Base-by-base conservation (phyloP, 2,888 invertebrate genomes). In the Drosophila tripunctata region DNA sequence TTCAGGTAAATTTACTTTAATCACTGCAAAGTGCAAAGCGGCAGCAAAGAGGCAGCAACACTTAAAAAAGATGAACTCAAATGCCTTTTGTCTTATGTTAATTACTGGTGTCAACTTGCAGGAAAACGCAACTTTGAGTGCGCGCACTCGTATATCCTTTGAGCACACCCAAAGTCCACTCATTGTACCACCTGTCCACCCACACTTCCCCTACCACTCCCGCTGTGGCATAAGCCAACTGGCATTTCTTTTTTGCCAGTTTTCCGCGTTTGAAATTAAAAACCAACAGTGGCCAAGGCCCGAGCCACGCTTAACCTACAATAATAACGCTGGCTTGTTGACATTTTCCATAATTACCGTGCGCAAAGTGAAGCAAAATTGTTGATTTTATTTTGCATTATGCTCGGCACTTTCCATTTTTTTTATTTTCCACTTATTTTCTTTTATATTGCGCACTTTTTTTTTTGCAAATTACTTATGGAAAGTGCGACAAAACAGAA, bases 281-380 rank as follows among this genome's bases (percentile, higher is more conserved):
- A 84, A 84, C 88, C 88, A 84, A 84, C 83, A 88, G 68, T 75
- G 75, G 67, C 87, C 85, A 78, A 78, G 76, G 82, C 82, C 72
- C 71, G 62, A 41, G 73, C 78, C 38, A 52, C 62, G 78, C 86
- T 83, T 83, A 83, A 83, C 84, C 84, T 74, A 70, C 77, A 80
- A 71, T 71, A 86, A 86, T 65, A 77, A 69, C 66, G 51, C 17
- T 35, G 60, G 81, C 85, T 76, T 84, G 84, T 86, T 88, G 84
- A 84, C 84, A 86, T 86, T 84, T 86, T 75, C 81, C 84, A 83
- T 88, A 84, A 84, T 84, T 88, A 86, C 84, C 88, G 85, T 76
- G 74, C 76, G 75, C 83, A 84, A 84, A 76, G 84, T 74, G 76
- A 71, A 70, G 75, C 67, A 71, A 83, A 80, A 78, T 81, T 83